Conservation (phyloP, 2,113 vertebrate species). For the Emydura subglobosa region DNA sequence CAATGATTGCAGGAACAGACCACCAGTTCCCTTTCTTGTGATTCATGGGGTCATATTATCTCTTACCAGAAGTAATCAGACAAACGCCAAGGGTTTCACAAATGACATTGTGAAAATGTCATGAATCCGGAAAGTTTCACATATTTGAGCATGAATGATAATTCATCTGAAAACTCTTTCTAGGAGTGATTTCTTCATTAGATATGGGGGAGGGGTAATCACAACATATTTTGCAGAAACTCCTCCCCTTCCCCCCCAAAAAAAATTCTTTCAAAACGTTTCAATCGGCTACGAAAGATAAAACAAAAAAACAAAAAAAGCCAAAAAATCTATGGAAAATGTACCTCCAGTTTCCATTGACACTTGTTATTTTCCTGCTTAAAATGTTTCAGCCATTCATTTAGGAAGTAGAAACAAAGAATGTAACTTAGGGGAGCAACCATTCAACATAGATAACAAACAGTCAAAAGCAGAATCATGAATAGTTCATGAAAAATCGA, state of each 20-base stretch:
- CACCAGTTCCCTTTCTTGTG: neutral
- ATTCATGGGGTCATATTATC: neutral
- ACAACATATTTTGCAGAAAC: neutral
- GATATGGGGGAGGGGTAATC: neutral
- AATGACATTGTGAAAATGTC: accelerated
- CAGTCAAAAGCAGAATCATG: neutral
- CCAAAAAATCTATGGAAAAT: neutral
- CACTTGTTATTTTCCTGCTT: neutral
- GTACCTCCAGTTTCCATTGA: neutral
- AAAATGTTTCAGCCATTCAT: neutral
- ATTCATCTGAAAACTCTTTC: accelerated
- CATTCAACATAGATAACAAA: neutral
- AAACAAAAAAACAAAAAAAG: too few relatives aligned
- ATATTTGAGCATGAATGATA: neutral
- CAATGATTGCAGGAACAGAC: neutral
- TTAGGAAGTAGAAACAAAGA: neutral
- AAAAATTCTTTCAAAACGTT: too few relatives aligned
- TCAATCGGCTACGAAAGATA: neutral
- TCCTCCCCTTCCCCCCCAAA: neutral
- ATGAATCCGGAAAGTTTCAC: neutral
- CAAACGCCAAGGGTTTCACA: neutral
- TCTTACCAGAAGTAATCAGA: neutral
- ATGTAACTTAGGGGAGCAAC: neutral
- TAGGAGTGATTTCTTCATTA: neutral
- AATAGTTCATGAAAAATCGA: neutral